These are phyloP conservation scores for Drosophila subpulchrella DNA, from an alignment of 1,140 invertebrate genomes.

Conservation along the genomic window DNA sequence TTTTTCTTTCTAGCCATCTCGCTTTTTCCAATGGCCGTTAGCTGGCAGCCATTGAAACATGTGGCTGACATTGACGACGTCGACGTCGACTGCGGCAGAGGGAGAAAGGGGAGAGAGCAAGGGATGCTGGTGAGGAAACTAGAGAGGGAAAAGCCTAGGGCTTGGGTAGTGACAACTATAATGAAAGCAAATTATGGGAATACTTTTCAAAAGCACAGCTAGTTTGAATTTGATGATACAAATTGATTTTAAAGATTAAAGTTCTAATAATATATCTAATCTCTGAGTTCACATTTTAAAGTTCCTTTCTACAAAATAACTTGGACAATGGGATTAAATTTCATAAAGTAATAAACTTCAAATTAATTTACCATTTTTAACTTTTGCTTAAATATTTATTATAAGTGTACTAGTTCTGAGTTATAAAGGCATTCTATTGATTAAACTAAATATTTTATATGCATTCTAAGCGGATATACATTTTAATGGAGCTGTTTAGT, in stretches of 20 bases:
- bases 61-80: slow-evolving; percentile 71
- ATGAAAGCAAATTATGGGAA: slow-evolving; percentile 17
- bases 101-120: background rate
- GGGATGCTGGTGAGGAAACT: slow-evolving; percentile 1
- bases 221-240: background rate
- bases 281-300: too few species aligned
- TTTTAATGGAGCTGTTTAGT: too few species aligned
- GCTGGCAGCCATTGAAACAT: slow-evolving; percentile 77
- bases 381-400: too few species aligned
- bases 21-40: slow-evolving; percentile 38
- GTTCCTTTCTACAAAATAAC: too few species aligned
- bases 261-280: too few species aligned
- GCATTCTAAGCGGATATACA: too few species aligned
- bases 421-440: too few species aligned
- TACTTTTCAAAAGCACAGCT: background rate
- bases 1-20: slow-evolving; percentile 29
- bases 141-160: slow-evolving; percentile 9
- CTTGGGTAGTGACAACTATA: slow-evolving; percentile 21
- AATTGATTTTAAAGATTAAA: background rate
- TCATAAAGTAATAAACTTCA: too few species aligned
- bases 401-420: too few species aligned
- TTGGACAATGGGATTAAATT: too few species aligned
- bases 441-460: too few species aligned
- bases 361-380: too few species aligned
- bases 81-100: slow-evolving; percentile 15